These are phyloP conservation scores for Garrulus glandarius DNA, from an alignment of 2,797 vertebrate genomes.

Conservation along the genomic window DNA sequence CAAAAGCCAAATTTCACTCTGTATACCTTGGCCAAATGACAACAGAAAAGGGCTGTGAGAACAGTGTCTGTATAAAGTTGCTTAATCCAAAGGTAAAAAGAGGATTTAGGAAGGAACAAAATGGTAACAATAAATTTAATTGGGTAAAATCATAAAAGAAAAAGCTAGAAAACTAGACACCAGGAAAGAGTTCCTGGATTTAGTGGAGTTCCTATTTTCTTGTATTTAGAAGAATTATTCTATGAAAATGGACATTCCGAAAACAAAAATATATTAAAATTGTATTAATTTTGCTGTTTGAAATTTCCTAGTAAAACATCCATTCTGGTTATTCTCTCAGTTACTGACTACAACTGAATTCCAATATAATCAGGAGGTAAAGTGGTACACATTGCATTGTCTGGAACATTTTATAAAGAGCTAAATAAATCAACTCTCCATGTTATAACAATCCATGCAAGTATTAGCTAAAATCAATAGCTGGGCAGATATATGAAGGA, in stretches of 20 bases:
- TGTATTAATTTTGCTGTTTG: background rate
- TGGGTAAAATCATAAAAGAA: background rate
- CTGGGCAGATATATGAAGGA: background rate
- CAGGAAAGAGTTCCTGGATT: background rate
- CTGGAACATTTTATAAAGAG: background rate
- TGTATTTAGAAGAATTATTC: background rate
- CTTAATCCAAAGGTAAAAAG: background rate
- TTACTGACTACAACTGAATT: background rate
- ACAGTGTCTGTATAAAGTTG: background rate
- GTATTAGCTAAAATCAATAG: slow-evolving; percentile 48
- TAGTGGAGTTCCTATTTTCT: background rate
- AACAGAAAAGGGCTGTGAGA: background rate
- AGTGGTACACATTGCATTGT: background rate
- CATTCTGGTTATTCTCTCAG: background rate
- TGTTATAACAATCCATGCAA: slow-evolving; percentile 1
- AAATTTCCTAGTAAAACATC: background rate
- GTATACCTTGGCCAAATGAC: background rate
- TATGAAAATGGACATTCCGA: background rate
- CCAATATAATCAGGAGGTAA: background rate
- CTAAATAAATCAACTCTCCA: slow-evolving; percentile 1
- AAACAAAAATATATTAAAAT: background rate
- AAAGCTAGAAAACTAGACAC: background rate
- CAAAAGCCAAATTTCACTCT: background rate
- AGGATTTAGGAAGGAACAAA: background rate
- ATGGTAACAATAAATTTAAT: background rate